Evolutionary conservation across 2,888 invertebrate genomes (phyloP), one percentile per base, ranked within the genome.

Genomic region (Cepaea hortensis): DNA sequence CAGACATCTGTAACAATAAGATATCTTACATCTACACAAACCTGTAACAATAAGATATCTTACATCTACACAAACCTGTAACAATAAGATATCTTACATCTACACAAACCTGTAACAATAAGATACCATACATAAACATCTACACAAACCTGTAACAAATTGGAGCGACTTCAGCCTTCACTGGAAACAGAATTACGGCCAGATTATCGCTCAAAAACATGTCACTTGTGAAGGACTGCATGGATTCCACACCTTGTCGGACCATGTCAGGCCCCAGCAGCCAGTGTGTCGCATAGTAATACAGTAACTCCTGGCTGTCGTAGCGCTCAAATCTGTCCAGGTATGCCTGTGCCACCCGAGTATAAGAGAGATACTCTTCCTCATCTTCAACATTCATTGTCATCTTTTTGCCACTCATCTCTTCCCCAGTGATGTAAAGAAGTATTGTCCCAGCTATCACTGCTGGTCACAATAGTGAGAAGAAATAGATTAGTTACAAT

Each of bases 301-400:
- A 92, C 7, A 94, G 90, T 46, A 94, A 88, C 86, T 94, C 94
- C 87, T 94, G 93, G 79, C 92, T 90, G 68, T 94, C 94, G 88
- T 94, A 93, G 35, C 93, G 91, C 72, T 94, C 93, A 90, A 90
- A 93, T 72, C 92, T 93, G 86, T 94, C 94, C 87, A 94, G 93
- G 89, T 89, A 93, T 73, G 88, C 90, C 15, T 88, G 84, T 68
- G 92, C 91, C 81, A 89, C 89, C 85, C 93, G 87, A 3, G 88
- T 79, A 15, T 81, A 76, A 23, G 82, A 50, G 76, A 13, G 15
- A 15, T 50, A 55, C 50, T 50, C 46, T n/a, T 15, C 48, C 5
- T 11, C 23, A 7, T 79, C 79, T n/a, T 79, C 79, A 11, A 13
- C 61, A 35, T 13, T 18, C 35, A 15, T 46, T 48, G 75, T 11